Base-by-base conservation (phyloP, 2,113 vertebrate genomes). In the Vidua chalybeata region DNA sequence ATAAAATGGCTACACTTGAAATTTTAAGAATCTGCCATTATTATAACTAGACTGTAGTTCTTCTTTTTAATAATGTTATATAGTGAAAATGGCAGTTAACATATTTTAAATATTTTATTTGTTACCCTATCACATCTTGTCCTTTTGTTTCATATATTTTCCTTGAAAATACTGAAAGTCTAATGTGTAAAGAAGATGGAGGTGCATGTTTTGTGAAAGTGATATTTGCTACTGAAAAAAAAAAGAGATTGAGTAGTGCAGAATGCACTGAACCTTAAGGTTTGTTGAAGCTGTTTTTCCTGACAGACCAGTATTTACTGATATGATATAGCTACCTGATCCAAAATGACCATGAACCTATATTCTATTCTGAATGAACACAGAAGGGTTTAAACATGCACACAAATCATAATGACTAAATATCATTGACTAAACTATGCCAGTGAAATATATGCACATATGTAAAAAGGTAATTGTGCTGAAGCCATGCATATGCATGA, bases 401-500 rank as follows among this genome's bases (percentile, higher is more conserved):
- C 37, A 74, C 56, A 91, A 96, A 85, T 96, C 78, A 73, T 90
- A 94, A 93, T 66, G 71, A 87, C 78, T 89, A 83, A 92, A 92
- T 95, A 96, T 93, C n/a, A 2, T 78, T 84, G 68, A 59, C 82
- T 94, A 92, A 93, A 88, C 33, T 83, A 28, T 76, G 62, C 63
- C 63, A 93, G 52, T 59, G 86, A 97, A 97, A 95, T 93, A 90
- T 88, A 97, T 93, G 92, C 90, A 97, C 81, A 94, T 84, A 95
- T 84, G 83, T 82, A 91, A 94, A 97, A 90, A 79, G 49, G 37
- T 43, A 94, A 58, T 93, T 97, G 92, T 76, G 56, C 35, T 75
- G 80, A 92, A 93, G 0, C 20, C 48, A 96, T 96, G 84, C 86
- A 97, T 97, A 96, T 96, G 84, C 84, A 97, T 96, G 64, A 96